Evolutionary conservation across 2,797 vertebrate species (phyloP).

Genomic region (Ceryle rudis): DNA sequence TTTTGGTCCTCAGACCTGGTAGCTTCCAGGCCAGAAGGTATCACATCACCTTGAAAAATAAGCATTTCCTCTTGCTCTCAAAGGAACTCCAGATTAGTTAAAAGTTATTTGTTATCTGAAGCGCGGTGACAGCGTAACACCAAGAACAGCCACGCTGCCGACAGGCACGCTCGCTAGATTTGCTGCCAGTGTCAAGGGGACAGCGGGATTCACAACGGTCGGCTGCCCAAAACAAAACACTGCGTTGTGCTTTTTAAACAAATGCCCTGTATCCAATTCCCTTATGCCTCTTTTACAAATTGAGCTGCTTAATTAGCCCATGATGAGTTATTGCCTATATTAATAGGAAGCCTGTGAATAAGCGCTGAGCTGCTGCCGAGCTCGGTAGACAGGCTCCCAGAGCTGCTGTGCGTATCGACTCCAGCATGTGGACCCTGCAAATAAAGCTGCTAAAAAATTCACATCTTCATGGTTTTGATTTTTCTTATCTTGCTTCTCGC

Average conservation of each 20-base stretch:
- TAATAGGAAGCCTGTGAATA: neutral
- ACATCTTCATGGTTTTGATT: neutral
- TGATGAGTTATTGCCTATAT: neutral
- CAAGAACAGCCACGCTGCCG: accelerated
- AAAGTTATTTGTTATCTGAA: neutral
- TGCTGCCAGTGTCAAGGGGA: neutral
- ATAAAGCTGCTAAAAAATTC: neutral
- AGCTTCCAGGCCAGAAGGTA: neutral
- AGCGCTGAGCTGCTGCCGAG: neutral
- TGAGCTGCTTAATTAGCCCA: slow-evolving; percentile 15
- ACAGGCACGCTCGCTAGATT: neutral
- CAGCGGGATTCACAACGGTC: neutral
- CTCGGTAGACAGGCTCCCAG: neutral
- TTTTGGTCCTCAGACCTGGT: accelerated
- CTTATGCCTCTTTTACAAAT: neutral
- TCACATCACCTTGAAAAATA: neutral
- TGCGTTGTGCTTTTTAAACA: neutral
- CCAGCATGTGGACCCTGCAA: neutral
- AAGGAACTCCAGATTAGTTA: neutral
- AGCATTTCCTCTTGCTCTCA: neutral
- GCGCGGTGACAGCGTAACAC: neutral
- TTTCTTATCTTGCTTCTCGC: neutral
- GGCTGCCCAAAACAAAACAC: slow-evolving; percentile 1
- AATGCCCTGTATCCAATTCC: neutral
- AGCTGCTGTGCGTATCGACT: neutral